Evolutionary conservation across 2,888 invertebrate species (phyloP).

Genomic region (Ashinkailepas kermadecensis): DNA sequence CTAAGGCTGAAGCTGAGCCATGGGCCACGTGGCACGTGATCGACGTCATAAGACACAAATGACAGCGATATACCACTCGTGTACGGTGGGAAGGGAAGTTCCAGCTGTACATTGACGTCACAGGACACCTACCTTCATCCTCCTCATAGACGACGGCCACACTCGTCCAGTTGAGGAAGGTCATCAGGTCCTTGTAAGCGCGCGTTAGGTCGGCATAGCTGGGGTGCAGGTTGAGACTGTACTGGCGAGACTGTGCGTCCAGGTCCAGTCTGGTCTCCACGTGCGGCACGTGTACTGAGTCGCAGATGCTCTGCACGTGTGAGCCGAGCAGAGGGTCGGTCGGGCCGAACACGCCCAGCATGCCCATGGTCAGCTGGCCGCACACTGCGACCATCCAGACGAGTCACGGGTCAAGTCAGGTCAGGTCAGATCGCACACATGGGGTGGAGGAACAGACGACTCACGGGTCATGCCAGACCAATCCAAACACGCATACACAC

Average conservation of each 20-base stretch:
- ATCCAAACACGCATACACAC: too few relatives aligned
- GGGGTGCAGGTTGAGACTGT: constrained; percentile 83
- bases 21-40: too few relatives aligned
- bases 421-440: too few relatives aligned
- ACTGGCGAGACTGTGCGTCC: constrained; percentile 46
- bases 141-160: constrained; percentile 48
- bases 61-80: too few relatives aligned
- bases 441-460: too few relatives aligned
- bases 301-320: constrained; percentile 81
- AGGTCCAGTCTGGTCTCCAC: constrained; percentile 64
- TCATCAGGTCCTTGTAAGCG: constrained; percentile 43
- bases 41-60: too few relatives aligned
- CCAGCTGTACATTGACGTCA: too few relatives aligned
- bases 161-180: constrained; percentile 44
- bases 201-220: constrained; percentile 69
- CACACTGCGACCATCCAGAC: constrained; percentile 57
- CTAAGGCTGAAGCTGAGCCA: too few relatives aligned
- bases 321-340: constrained; percentile 71
- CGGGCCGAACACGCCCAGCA: constrained; percentile 80
- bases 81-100: too few relatives aligned
- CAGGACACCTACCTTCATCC: constrained; percentile 35
- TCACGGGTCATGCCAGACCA: too few relatives aligned
- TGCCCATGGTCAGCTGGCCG: constrained; percentile 70
- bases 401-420: too few relatives aligned
- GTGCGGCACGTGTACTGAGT: constrained; percentile 82